Evolutionary conservation across 2,113 vertebrate species (phyloP), one percentile per base, ranked within the genome.

Genomic region (Oryzias celebensis): DNA sequence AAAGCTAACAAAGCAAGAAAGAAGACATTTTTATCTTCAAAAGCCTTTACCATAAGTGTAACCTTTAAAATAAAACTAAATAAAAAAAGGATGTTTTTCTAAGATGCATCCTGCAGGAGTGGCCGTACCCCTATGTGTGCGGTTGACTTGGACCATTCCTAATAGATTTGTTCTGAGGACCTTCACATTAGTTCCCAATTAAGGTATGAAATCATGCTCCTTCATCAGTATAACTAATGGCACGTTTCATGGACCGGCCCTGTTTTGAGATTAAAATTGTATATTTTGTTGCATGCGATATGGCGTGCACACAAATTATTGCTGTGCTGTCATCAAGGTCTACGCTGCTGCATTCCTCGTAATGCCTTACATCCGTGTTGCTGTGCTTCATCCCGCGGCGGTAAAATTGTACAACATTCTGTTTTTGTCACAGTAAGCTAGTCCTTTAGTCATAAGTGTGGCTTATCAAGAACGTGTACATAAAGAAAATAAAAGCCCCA

Each of bases 121-220:
- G 58, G 60, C 71, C 41, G 55, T 36, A 8, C 47, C 81, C 68
- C 75, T 64, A 57, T 43, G 31, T 88, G 69, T 85, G 79, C 83
- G 82, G 72, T 87, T 58, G 73, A 5, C 14, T 58, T 41, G 24
- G 73, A 85, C 76, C 89, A 81, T 88, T 74, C 62, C 78, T 87
- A 90, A 90, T 89, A 90, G 89, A 90, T 90, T 90, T 85, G 82
- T 77, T 88, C 82, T 81, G 87, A 88, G 64, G 82, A 82, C 82
- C 84, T 67, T 82, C 60, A 53, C 80, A 81, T 87, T 83, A 67
- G 78, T 58, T 79, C 60, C 53, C 81, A 86, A 89, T 89, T 87
- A 87, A 80, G 69, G 87, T 83, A 88, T 83, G 86, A 85, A 86
- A 87, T 84, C 84, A 88, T 86, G 89, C 84, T 85, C 54, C 77